Evolutionary conservation across 2,797 vertebrate genomes (phyloP).

Genomic region (Chiloscyllium punctatum): DNA sequence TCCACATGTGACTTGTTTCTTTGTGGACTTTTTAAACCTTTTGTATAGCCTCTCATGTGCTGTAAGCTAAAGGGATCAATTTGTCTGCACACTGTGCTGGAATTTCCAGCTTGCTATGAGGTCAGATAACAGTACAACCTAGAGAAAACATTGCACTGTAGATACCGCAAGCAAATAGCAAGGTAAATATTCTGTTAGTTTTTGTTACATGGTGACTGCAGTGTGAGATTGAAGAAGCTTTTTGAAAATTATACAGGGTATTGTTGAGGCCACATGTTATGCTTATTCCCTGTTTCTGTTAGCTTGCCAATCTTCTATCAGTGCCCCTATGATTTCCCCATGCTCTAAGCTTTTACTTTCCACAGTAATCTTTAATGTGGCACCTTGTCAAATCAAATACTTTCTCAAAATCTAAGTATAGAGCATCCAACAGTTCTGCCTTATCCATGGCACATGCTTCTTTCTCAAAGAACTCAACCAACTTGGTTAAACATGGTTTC

Average conservation of each 20-base stretch:
- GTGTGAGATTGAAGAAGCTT: neutral
- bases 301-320: too few relatives aligned
- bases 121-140: neutral
- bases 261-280: neutral
- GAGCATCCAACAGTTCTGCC: too few relatives aligned
- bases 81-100: neutral
- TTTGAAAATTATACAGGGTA: neutral
- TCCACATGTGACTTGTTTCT: neutral
- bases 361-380: too few relatives aligned
- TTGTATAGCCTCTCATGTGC: neutral
- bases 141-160: neutral
- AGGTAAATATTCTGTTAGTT: neutral
- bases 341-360: too few relatives aligned
- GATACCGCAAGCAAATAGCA: neutral
- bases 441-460: too few relatives aligned
- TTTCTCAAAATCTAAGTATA: too few relatives aligned
- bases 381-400: too few relatives aligned
- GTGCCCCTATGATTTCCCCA: too few relatives aligned
- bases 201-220: neutral
- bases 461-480: too few relatives aligned
- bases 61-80: neutral
- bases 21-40: neutral
- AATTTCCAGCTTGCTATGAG: neutral
- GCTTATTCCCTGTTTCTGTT: too few relatives aligned
- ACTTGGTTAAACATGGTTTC: too few relatives aligned